Percentiles rank a stretch among this genome's conserved stretches.
Conservation (phyloP, 2,888 invertebrate species). For the Rhogogaster chlorosoma region DNA sequence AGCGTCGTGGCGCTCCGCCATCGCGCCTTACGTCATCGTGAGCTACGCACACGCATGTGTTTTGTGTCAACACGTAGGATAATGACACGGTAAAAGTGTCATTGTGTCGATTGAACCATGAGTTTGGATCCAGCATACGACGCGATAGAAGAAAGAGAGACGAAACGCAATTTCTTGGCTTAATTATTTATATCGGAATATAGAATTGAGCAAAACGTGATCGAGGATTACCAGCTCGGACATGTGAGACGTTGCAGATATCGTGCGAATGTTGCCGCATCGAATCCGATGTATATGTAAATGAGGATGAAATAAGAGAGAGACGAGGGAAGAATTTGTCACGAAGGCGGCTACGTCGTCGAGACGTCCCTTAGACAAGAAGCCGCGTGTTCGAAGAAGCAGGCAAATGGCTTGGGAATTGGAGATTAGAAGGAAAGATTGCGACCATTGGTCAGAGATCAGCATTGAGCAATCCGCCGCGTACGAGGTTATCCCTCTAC, state of each 20-base stretch:
- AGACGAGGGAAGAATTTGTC: conserved; percentile 39
- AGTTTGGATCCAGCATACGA: neutral
- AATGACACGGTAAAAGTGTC: conserved; percentile 23
- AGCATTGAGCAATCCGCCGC: conserved; percentile 73
- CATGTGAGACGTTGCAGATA: neutral
- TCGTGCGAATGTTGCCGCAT: neutral
- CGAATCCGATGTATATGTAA: conserved; percentile 4
- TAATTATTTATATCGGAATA: neutral
- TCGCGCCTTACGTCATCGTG: conserved; percentile 43
- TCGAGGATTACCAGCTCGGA: neutral
- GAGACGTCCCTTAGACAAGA: conserved; percentile 24
- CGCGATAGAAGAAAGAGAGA: neutral
- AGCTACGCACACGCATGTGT: neutral
- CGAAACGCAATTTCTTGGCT: neutral
- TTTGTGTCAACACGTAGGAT: neutral
- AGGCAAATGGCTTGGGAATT: conserved; percentile 47
- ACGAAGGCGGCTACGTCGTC: conserved; percentile 12
- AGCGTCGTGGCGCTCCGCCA: conserved; percentile 45
- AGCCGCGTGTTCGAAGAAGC: conserved; percentile 31
- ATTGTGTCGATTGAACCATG: neutral
- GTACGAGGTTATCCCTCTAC: conserved; percentile 55
- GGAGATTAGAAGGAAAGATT: conserved; percentile 43
- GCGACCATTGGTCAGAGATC: conserved; percentile 43
- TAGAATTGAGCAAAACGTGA: neutral
- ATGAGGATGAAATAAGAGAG: neutral